Evolutionary conservation across 2,888 invertebrate species (phyloP).

Genomic region (Strigamia transsilvanica): DNA sequence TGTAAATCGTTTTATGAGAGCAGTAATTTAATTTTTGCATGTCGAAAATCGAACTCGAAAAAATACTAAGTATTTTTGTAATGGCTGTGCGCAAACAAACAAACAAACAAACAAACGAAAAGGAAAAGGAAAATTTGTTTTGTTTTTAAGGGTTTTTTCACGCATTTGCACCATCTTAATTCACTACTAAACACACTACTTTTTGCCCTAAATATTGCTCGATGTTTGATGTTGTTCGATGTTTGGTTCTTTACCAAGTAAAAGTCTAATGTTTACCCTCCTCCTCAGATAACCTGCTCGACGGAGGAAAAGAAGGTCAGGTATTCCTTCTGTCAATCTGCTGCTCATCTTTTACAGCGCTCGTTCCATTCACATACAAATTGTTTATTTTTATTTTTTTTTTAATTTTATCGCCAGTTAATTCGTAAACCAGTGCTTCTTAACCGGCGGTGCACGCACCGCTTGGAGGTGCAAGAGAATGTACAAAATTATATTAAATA

Average conservation of each 20-base stretch:
- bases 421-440: too few species aligned
- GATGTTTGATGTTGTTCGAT: conserved; percentile 44
- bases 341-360: conserved; percentile 41
- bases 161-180: conserved; percentile 20
- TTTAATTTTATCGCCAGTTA: too few species aligned
- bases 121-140: background rate
- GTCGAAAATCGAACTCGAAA: background rate
- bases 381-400: background rate
- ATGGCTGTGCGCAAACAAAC: too few species aligned
- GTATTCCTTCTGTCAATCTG: conserved; percentile 52
- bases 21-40: conserved; percentile 10
- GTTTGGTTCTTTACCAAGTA: conserved; percentile 26
- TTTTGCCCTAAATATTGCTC: conserved; percentile 8
- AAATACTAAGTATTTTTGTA: background rate
- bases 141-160: background rate
- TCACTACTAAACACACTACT: background rate
- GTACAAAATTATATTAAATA: too few species aligned
- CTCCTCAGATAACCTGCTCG: conserved; percentile 53
- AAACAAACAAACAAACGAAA: background rate
- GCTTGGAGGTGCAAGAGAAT: too few species aligned
- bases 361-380: background rate
- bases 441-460: too few species aligned
- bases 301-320: conserved; percentile 55
- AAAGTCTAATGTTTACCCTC: conserved; percentile 51
- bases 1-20: background rate